These are phyloP conservation scores for Galerucella pusilla DNA, from an alignment of 2,888 invertebrate species.

Conservation along the genomic window DNA sequence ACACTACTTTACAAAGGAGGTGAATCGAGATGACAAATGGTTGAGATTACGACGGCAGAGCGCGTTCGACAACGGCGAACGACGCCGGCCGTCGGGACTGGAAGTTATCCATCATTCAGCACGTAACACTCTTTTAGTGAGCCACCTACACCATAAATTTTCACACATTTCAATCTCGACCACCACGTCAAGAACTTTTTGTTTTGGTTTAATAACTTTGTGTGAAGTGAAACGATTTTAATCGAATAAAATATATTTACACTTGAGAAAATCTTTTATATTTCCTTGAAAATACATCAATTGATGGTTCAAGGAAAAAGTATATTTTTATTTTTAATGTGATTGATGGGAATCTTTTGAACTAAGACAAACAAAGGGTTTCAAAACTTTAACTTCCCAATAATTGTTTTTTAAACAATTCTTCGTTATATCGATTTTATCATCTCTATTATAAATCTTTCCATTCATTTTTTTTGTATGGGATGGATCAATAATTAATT, in stretches of 20 bases:
- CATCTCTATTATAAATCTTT: no score
- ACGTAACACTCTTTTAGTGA: slow-evolving; percentile 48
- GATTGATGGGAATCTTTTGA: neutral
- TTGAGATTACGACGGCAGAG: slow-evolving; percentile 61
- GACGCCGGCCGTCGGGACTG: slow-evolving; percentile 62
- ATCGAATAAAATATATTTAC: slow-evolving; percentile 8
- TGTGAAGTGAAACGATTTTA: slow-evolving; percentile 21
- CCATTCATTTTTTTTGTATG: no score
- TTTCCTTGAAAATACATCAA: neutral
- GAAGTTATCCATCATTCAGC: slow-evolving; percentile 61
- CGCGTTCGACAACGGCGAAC: slow-evolving; percentile 58
- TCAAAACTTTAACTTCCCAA: no score
- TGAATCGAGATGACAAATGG: slow-evolving; percentile 65
- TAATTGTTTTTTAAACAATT: no score
- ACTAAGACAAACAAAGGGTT: neutral
- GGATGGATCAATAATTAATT: no score
- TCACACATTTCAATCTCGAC: slow-evolving; percentile 36
- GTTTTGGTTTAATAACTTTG: slow-evolving; percentile 28
- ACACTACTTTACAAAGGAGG: slow-evolving; percentile 63
- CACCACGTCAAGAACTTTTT: slow-evolving; percentile 28
- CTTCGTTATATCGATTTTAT: no score
- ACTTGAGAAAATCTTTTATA: slow-evolving; percentile 1
- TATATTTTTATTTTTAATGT: neutral
- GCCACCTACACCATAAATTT: slow-evolving; percentile 40
- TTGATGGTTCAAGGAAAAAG: neutral